Evolutionary conservation across 2,113 vertebrate genomes (phyloP), one percentile per base, ranked within the genome.

Genomic region (Alethe castanea): DNA sequence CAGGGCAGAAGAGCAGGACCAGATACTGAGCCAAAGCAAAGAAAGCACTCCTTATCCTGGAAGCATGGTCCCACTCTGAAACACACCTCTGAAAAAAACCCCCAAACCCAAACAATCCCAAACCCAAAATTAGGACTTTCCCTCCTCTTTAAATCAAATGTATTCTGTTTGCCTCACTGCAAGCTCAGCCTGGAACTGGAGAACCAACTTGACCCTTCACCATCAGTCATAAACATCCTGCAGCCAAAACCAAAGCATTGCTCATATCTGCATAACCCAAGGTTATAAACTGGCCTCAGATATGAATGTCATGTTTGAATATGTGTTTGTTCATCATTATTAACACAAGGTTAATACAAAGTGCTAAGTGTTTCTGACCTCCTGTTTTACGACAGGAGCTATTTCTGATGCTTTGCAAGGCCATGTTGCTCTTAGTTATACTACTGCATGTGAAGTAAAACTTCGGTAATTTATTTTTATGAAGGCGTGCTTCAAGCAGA

Each of bases 261-360:
- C 47, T 70, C 62, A 35, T 1, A 54, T 47, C 35, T 84, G 40
- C 15, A 60, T 0, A 0, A 59, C 14, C 42, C 23, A 24, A 28
- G 42, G 38, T 2, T 78, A 19, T 62, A 40, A 81, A n/a, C 4
- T 56, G 10, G 25, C 81, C 31, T 79, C 61, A 65, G 28, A 44
- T 40, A 60, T 2, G 3, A 35, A 62, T 2, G 13, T 47, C 26
- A 13, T 8, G 1, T 86, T 72, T 90, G 52, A 81, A 35, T 59
- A 53, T 0, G 1, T 48, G 29, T 86, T 88, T 19, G 2, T 45
- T n/a, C 19, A 40, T 71, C 45, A 14, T 84, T 84, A 61, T 74
- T 81, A 64, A 78, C 53, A 20, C 5, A 70, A 70, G 47, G 10
- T 47, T 64, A 59, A 66, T 31, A 74, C 20, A 36, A 86, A 61